A percentile compares a stretch with the other conserved stretches of the same genome.
Conservation (phyloP, 2,888 invertebrate genomes). For the Graphium colonna region DNA sequence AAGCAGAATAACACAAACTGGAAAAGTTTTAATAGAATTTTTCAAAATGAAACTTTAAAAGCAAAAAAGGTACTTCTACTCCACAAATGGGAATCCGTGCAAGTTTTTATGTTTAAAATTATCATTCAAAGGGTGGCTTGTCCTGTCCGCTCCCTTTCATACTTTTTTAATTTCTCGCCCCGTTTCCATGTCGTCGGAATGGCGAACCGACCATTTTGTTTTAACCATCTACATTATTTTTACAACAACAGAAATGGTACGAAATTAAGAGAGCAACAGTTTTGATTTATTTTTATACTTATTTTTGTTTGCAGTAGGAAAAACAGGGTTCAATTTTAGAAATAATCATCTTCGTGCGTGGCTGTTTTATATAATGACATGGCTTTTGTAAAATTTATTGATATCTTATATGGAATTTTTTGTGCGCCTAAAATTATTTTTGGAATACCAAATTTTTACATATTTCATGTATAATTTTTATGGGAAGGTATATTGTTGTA, state of each 20-base stretch:
- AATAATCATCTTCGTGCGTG: too few species aligned
- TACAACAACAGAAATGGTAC: background rate
- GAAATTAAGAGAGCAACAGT: too few species aligned
- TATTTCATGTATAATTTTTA: too few species aligned
- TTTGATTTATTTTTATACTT: too few species aligned
- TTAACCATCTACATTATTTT: constrained; percentile 2
- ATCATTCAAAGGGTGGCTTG: constrained; percentile 11
- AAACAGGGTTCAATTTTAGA: too few species aligned
- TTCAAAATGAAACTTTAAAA: background rate
- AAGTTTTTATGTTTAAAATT: constrained; percentile 5
- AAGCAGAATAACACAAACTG: background rate
- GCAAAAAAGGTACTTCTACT: background rate
- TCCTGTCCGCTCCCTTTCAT: constrained; percentile 12
- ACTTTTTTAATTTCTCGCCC: constrained; percentile 10
- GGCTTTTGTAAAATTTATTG: too few species aligned
- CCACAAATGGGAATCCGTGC: background rate
- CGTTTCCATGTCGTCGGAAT: constrained; percentile 7
- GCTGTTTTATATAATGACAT: too few species aligned
- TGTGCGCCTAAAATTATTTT: too few species aligned
- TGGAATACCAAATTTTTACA: too few species aligned
- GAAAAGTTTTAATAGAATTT: background rate
- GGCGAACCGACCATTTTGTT: constrained; percentile 7
- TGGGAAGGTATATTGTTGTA: too few species aligned
- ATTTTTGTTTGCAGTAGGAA: too few species aligned
- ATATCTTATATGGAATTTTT: too few species aligned